Conservation (phyloP, 2,113 vertebrate species). For the Cranoglanis bouderius region DNA sequence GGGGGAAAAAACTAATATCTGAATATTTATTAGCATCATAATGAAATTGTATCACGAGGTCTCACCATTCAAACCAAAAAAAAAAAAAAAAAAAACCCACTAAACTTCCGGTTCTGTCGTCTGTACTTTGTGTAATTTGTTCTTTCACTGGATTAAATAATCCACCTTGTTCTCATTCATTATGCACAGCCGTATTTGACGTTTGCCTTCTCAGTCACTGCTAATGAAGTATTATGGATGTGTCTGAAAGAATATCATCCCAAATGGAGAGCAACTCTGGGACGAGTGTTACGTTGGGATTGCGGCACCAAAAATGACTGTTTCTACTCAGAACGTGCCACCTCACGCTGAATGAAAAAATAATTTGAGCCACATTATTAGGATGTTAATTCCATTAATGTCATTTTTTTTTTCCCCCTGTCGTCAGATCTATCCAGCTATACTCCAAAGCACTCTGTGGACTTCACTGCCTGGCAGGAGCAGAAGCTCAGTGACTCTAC, state of each 20-base stretch:
- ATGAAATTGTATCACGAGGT: not conserved
- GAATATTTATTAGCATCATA: not conserved
- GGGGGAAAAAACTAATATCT: not conserved
- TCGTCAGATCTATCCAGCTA: slow-evolving; percentile 86
- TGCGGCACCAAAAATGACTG: not conserved
- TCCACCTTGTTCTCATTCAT: not conserved
- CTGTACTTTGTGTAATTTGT: not conserved
- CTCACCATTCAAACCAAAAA: too few relatives aligned
- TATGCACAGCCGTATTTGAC: not conserved
- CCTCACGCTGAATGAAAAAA: too few relatives aligned
- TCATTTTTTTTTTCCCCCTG: not conserved
- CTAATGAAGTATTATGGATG: not conserved
- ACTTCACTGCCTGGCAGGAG: slow-evolving; percentile 88
- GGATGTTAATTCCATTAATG: not conserved
- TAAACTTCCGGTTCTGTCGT: not conserved
- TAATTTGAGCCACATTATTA: not conserved
- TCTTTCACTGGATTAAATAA: not conserved
- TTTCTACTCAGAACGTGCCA: not conserved
- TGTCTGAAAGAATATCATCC: not conserved
- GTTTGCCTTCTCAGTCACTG: not conserved
- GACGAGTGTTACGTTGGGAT: not conserved
- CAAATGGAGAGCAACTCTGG: not conserved
- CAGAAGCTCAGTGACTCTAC: slow-evolving; percentile 74
- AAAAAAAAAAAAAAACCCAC: too few relatives aligned
- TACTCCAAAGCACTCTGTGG: slow-evolving; percentile 86